Base-by-base conservation (phyloP, 2,888 invertebrate genomes). In the Brachyptera putata region DNA sequence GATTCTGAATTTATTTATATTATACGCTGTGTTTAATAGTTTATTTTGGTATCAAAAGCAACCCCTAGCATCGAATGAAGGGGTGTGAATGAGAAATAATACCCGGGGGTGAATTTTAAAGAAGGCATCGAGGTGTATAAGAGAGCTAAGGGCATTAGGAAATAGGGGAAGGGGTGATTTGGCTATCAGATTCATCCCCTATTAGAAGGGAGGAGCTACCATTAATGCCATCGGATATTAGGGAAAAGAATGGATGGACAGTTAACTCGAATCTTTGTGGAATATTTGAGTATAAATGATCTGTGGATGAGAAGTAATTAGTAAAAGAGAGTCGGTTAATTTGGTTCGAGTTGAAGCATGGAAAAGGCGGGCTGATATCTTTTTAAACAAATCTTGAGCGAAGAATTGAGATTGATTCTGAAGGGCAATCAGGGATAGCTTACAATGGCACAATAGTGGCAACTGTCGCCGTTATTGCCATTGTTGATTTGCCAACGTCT, bases 91-190 rank as follows among this genome's bases (percentile, higher is more conserved):
- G 59, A 37, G 43, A 22, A 18, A 30, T 25, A 50, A 37, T 57
- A 21, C 5, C 21, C 41, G 41, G 25, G 60, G 57, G 60, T 61
- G 60, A 61, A 56, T 61, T 53, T 61, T 61, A 61, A 61, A 57
- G 60, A 56, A 57, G n/a, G 57, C 49, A 49, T 39, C 39, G 56
- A 53, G 39, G 60, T 46, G 60, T 14, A 36, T 59, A 53, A 59
- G 30, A 50, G 39, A 25, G 53, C 34, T 39, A n/a, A n/a, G n/a
- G 25, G 39, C 53, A 59, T 59, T 53, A 53, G 50, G 14, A n/a
- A 24, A 41, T 13, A 14, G 57, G 43, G n/a, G n/a, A n/a, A 34
- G 2, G 48, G 39, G 30, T 48, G 34, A 21, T 34, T 60, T 37
- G 60, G 56, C 36, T 49, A 41, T n/a, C 26, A 34, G 14, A 30